A percentile compares a stretch with the other conserved stretches of the same genome.
These are phyloP conservation scores for Phylloscopus collybita DNA, from an alignment of 2,797 vertebrate genomes.

Conservation along the genomic window DNA sequence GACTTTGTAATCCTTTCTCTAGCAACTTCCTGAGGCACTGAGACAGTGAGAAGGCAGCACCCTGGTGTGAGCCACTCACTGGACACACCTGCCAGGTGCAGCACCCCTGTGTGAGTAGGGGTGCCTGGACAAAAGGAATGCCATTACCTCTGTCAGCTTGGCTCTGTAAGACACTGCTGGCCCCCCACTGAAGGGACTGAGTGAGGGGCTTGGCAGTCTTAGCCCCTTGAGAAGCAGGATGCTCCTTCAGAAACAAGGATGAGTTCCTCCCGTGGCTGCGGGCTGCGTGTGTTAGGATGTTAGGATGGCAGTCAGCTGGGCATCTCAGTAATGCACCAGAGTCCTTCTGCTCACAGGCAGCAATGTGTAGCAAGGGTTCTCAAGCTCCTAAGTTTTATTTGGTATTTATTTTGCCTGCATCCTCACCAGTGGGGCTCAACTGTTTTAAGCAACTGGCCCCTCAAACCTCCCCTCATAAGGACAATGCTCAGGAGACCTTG, in stretches of 20 bases:
- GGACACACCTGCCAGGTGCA: background rate
- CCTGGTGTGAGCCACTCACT: background rate
- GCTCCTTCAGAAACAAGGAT: rapidly evolving
- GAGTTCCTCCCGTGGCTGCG: rapidly evolving
- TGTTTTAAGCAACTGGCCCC: background rate
- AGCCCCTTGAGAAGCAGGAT: background rate
- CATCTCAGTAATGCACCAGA: background rate
- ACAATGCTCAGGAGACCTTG: background rate
- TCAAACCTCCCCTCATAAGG: background rate
- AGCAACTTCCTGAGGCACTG: constrained; percentile 8
- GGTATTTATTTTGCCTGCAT: background rate
- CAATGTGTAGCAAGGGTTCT: rapidly evolving
- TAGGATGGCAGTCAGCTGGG: background rate
- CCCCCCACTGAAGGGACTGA: background rate
- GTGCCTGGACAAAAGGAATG: background rate
- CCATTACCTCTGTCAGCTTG: background rate
- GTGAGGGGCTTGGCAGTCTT: rapidly evolving
- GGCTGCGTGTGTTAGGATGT: background rate
- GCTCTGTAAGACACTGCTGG: background rate
- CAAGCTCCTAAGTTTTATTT: background rate
- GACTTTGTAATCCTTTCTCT: background rate
- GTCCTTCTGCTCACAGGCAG: background rate
- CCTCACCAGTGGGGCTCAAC: background rate
- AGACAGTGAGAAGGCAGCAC: background rate
- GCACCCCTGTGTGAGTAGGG: background rate